These are phyloP conservation scores for Cyclargus thomasi DNA, from an alignment of 1,140 invertebrate genomes.

Conservation along the genomic window DNA sequence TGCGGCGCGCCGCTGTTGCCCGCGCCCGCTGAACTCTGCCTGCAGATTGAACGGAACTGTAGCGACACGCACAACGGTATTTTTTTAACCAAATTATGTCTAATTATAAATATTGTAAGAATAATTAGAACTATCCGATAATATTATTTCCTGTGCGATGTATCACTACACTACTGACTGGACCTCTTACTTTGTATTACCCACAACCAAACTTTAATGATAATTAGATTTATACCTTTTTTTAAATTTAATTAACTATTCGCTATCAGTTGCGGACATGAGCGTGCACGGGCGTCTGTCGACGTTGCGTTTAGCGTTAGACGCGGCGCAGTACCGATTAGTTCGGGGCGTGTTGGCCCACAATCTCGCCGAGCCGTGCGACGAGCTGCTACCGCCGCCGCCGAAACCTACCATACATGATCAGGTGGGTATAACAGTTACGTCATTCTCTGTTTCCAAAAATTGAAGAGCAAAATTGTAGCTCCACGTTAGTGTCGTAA, in stretches of 20 bases:
- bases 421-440: too few relatives aligned
- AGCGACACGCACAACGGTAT: conserved; percentile 43
- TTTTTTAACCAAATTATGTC: not conserved
- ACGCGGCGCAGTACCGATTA: conserved; percentile 90
- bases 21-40: conserved; percentile 41
- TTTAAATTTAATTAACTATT: not conserved
- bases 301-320: conserved; percentile 88
- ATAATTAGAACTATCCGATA: too few relatives aligned
- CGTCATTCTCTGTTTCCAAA: too few relatives aligned
- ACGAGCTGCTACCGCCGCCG: conserved; percentile 76
- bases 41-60: conserved; percentile 47
- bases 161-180: too few relatives aligned
- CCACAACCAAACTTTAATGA: too few relatives aligned
- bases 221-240: too few relatives aligned
- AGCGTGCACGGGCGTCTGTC: conserved; percentile 90
- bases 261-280: conserved; percentile 84
- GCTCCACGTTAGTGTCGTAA: too few relatives aligned
- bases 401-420: conserved; percentile 11
- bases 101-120: not conserved
- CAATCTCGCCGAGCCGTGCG: conserved; percentile 94
- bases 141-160: too few relatives aligned
- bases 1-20: conserved; percentile 46
- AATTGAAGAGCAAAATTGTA: too few relatives aligned
- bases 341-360: conserved; percentile 91
- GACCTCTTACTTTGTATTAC: too few relatives aligned